These are phyloP conservation scores for Halichoeres trimaculatus DNA, from an alignment of 2,113 vertebrate genomes.

Conservation along the genomic window DNA sequence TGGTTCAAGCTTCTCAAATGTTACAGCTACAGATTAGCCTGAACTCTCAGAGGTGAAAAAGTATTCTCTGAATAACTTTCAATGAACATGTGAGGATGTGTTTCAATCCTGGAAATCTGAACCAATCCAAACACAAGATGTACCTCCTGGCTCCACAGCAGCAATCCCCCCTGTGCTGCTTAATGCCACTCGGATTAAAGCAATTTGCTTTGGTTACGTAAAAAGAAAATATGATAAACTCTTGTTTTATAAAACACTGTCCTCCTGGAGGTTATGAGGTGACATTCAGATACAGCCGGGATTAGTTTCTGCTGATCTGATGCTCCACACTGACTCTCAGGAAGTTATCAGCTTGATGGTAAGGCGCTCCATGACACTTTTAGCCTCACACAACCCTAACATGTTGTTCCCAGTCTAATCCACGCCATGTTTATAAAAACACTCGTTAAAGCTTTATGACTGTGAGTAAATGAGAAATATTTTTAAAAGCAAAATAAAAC, in stretches of 20 bases:
- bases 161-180: conserved; percentile 26
- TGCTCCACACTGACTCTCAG: background rate
- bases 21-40: no score
- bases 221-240: conserved; percentile 44
- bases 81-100: background rate
- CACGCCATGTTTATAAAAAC: background rate
- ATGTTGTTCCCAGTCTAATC: background rate
- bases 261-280: conserved; percentile 22
- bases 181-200: conserved; percentile 61
- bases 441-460: no score
- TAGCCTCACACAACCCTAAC: background rate
- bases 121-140: background rate
- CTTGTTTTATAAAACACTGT: conserved; percentile 41
- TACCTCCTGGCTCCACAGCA: conserved; percentile 18
- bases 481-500: background rate
- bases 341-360: background rate
- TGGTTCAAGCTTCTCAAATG: no score
- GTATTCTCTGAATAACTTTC: background rate
- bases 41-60: no score
- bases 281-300: conserved; percentile 36
- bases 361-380: background rate
- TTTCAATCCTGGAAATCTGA: background rate
- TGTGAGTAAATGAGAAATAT: background rate
- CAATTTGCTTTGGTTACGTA: conserved; percentile 64
- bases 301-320: conserved; percentile 52